phyloP scores from a whole-genome alignment of 2,888 invertebrate genomes.

The Micoletzkya japonica region DNA sequence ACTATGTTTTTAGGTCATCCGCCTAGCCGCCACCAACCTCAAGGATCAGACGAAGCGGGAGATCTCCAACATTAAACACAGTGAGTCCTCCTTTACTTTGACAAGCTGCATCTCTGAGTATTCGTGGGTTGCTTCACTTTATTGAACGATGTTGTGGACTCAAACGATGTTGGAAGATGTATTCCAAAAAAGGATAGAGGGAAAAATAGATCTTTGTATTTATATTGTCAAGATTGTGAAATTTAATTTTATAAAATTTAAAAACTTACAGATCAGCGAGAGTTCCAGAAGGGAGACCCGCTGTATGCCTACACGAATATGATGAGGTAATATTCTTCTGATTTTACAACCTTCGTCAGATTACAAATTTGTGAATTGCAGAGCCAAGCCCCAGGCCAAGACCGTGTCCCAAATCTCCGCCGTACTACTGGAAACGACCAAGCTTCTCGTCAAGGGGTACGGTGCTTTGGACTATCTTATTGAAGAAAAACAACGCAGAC shows the following conservation, averaged over 20 bases:
- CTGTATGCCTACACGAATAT: conserved; percentile 56
- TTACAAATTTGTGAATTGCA: background rate
- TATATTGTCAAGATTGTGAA: too few species aligned
- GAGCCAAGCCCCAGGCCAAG: conserved; percentile 31
- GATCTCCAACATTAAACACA: conserved; percentile 49
- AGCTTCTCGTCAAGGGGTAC: conserved; percentile 55
- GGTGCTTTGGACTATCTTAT: background rate
- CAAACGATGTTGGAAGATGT: background rate
- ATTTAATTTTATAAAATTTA: background rate
- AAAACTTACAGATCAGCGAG: conserved; percentile 49
- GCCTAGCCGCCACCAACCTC: conserved; percentile 52
- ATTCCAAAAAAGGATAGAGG: background rate
- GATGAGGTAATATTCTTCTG: conserved; percentile 35
- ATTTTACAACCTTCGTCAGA: background rate
- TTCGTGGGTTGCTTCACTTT: too few species aligned
- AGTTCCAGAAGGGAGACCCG: conserved; percentile 56
- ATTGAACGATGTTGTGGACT: too few species aligned
- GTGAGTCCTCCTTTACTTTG: too few species aligned
- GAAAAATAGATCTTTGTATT: background rate
- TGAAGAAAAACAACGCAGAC: too few species aligned
- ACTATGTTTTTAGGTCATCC: conserved; percentile 37
- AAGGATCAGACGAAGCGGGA: conserved; percentile 57
- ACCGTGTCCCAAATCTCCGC: conserved; percentile 54
- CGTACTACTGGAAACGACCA: conserved; percentile 59
- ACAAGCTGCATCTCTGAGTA: too few species aligned